phyloP scores from a whole-genome alignment of 2,797 vertebrate species.

The Tamandua tetradactyla region DNA sequence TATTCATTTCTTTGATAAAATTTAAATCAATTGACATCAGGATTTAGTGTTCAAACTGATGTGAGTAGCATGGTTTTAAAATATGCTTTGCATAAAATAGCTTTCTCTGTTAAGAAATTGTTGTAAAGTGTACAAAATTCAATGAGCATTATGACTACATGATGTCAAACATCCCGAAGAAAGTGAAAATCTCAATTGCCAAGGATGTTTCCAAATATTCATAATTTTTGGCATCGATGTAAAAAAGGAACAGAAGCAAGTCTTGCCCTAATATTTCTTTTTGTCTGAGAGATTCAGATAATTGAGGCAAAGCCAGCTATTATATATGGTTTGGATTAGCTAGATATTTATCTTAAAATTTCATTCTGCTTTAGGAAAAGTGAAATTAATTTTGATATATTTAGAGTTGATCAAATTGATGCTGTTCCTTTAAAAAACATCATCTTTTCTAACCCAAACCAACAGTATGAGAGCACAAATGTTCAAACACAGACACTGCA shows the following conservation, averaged over 20 bases:
- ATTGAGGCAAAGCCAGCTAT: background rate
- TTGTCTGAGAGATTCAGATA: background rate
- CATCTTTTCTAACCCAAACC: conserved; percentile 70
- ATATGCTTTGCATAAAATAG: conserved; percentile 25
- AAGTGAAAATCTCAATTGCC: conserved; percentile 66
- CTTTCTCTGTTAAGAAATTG: conserved; percentile 52
- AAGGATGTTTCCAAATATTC: too few species aligned
- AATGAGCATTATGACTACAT: conserved; percentile 12
- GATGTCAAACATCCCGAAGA: conserved; percentile 50
- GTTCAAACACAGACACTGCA: conserved; percentile 75
- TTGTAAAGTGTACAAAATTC: conserved; percentile 52
- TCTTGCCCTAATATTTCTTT: conserved; percentile 4
- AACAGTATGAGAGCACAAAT: conserved; percentile 71
- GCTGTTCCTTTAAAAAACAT: conserved; percentile 65
- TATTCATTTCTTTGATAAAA: conserved; percentile 64
- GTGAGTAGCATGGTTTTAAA: conserved; percentile 66
- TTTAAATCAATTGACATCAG: conserved; percentile 59
- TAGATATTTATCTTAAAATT: conserved; percentile 45
- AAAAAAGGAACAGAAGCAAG: conserved; percentile 46
- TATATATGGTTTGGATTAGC: background rate
- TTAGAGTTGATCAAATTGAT: conserved; percentile 27
- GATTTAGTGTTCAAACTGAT: conserved; percentile 59
- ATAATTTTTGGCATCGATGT: conserved; percentile 55
- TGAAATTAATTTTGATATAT: conserved; percentile 59
- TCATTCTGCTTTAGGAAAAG: conserved; percentile 8